These are phyloP conservation scores for Eristalinus aeneus DNA, from an alignment of 2,888 invertebrate species.

Conservation along the genomic window DNA sequence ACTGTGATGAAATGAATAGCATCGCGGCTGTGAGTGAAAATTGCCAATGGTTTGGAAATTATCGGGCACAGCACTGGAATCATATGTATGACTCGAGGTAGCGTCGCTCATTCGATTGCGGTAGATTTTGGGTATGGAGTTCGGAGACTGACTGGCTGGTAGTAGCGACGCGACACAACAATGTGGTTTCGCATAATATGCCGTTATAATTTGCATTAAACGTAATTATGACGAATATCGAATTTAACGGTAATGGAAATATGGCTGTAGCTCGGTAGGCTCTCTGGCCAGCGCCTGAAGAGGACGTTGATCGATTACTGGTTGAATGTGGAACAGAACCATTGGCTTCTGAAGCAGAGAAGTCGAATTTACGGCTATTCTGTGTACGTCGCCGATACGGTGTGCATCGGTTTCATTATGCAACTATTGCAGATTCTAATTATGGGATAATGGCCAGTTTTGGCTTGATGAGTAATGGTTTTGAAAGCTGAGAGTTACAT, in stretches of 20 bases:
- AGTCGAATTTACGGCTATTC: neutral
- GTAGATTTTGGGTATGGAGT: neutral
- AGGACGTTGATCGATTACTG: conserved; percentile 24
- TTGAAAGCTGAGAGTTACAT: neutral
- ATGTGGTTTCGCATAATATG: conserved; percentile 47
- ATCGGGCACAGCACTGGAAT: conserved; percentile 10
- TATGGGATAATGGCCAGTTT: neutral
- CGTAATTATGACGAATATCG: conserved; percentile 34
- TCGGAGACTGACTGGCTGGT: conserved; percentile 1
- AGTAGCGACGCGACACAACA: conserved; percentile 34
- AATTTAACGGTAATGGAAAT: conserved; percentile 48
- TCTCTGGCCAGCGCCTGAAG: neutral
- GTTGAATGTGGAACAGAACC: conserved; percentile 5
- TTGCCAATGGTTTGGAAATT: conserved; percentile 46
- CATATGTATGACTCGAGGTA: neutral
- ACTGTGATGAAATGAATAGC: conserved; percentile 42
- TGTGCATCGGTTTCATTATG: neutral
- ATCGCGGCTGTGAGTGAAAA: conserved; percentile 4
- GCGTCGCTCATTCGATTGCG: conserved; percentile 6
- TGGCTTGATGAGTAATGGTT: neutral
- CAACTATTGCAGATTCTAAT: neutral
- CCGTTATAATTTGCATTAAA: conserved; percentile 43
- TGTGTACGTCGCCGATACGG: neutral
- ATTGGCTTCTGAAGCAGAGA: neutral
- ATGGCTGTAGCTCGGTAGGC: conserved; percentile 16